These are phyloP conservation scores for Ptilonorhynchus violaceus DNA, from an alignment of 2,113 vertebrate species.

Conservation along the genomic window DNA sequence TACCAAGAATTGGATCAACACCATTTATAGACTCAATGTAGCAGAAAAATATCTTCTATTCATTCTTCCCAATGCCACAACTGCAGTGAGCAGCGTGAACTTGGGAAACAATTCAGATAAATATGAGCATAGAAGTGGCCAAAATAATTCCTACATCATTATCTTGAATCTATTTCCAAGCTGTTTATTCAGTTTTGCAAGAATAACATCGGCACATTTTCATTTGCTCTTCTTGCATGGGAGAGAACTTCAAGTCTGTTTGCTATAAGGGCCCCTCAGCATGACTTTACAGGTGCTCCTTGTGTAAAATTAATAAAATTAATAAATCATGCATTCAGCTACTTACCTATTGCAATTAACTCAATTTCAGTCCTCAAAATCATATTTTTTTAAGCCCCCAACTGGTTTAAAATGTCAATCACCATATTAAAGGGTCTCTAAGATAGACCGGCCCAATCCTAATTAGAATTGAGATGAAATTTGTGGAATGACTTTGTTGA, in stretches of 20 bases:
- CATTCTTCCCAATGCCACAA: not conserved
- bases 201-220: not conserved
- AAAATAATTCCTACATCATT: not conserved
- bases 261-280: not conserved
- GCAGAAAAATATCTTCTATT: not conserved
- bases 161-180: not conserved
- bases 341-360: not conserved
- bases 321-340: not conserved
- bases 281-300: not conserved
- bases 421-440: not conserved
- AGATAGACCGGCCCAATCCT: not conserved
- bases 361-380: not conserved
- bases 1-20: not conserved
- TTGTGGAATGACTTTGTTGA: not conserved
- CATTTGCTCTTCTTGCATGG: not conserved
- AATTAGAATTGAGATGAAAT: not conserved
- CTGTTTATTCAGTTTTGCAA: not conserved
- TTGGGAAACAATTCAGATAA: not conserved
- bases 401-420: not conserved
- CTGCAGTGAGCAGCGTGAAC: not conserved
- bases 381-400: not conserved
- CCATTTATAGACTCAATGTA: not conserved
- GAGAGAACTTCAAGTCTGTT: not conserved
- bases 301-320: not conserved
- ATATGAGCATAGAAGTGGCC: not conserved